Percentiles rank a stretch among this genome's conserved stretches.
phyloP scores from a whole-genome alignment of 2,888 invertebrate genomes.

The Desoria tigrina region DNA sequence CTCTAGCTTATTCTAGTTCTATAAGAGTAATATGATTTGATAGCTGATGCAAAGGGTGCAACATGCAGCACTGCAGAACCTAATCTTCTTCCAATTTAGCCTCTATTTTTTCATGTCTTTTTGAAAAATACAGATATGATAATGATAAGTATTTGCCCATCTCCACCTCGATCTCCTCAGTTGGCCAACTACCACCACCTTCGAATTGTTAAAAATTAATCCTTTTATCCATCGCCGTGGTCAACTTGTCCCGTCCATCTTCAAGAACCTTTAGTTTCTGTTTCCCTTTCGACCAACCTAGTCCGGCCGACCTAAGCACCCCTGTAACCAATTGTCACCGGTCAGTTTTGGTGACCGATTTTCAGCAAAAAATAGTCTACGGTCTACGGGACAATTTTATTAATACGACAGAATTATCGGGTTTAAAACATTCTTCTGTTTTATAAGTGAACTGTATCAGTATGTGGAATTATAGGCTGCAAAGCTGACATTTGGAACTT shows the following conservation, averaged over 20 bases:
- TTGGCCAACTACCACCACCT: neutral
- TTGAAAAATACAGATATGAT: no score
- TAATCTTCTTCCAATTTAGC: slow-evolving; percentile 1
- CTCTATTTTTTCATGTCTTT: no score
- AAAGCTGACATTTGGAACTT: no score
- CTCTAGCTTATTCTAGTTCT: no score
- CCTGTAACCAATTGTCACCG: no score
- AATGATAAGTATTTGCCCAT: neutral
- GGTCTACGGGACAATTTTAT: no score
- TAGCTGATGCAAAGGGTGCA: neutral
- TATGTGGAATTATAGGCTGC: no score
- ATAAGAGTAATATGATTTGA: neutral
- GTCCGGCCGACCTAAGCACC: neutral
- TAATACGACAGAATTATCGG: no score
- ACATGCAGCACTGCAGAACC: neutral
- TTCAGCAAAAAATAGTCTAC: no score
- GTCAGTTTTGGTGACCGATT: no score
- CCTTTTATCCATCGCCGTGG: slow-evolving; percentile 6
- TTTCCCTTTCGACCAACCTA: slow-evolving; percentile 13
- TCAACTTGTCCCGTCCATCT: slow-evolving; percentile 8
- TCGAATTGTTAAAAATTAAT: neutral
- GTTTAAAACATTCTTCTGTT: no score
- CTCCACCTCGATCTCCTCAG: neutral
- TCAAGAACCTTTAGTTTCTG: slow-evolving; percentile 6
- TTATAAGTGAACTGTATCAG: no score